These are phyloP conservation scores for Acleris sparsana DNA, from an alignment of 2,888 invertebrate species.

Conservation along the genomic window DNA sequence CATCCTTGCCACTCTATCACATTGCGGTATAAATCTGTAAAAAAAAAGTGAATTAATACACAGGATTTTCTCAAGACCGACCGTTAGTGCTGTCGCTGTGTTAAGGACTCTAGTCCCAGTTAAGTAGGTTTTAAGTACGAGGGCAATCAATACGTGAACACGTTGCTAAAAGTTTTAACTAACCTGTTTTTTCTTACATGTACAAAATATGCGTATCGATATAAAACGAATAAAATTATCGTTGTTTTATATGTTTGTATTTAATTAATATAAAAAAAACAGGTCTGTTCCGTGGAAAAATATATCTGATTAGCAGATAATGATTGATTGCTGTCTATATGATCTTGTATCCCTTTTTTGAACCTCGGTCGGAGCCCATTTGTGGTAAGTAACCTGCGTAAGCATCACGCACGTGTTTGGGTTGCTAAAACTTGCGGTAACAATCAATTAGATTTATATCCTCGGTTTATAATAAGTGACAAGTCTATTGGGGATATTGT, in stretches of 20 bases:
- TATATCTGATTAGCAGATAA: background rate
- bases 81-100: background rate
- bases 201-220: background rate
- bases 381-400: slow-evolving; percentile 18
- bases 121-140: slow-evolving; percentile 17
- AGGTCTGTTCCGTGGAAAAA: background rate
- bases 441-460: slow-evolving; percentile 9
- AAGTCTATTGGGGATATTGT: background rate
- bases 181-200: background rate
- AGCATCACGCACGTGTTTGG: slow-evolving; percentile 24
- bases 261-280: too few species aligned
- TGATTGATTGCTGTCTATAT: background rate
- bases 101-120: background rate
- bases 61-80: background rate
- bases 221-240: too few species aligned
- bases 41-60: background rate
- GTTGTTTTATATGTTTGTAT: too few species aligned
- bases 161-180: slow-evolving; percentile 4
- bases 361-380: slow-evolving; percentile 22
- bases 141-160: slow-evolving; percentile 7
- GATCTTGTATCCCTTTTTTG: slow-evolving; percentile 11
- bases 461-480: background rate
- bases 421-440: slow-evolving; percentile 14
- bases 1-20: slow-evolving; percentile 36
- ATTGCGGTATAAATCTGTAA: slow-evolving; percentile 29